A percentile compares a stretch with the other conserved stretches of the same genome.
Evolutionary conservation across 23 tunicate genomes (phyloP).

Genomic region (Aplidium turbinatum): DNA sequence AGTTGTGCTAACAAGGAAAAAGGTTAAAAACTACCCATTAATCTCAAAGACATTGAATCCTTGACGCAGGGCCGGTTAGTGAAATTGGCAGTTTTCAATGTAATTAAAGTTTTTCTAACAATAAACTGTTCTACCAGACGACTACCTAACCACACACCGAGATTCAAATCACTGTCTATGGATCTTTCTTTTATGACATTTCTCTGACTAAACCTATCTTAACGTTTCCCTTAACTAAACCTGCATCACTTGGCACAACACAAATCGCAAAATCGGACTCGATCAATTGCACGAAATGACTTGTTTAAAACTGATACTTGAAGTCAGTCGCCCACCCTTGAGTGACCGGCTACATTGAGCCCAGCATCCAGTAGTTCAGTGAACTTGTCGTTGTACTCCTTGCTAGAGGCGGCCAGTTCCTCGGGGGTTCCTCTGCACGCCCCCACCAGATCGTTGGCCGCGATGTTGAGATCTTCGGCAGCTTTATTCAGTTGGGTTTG

Average conservation of each 20-base stretch:
- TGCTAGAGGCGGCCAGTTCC: conserved; percentile 84
- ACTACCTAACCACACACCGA: too few relatives aligned
- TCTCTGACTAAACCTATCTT: too few relatives aligned
- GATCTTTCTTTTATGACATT: too few relatives aligned
- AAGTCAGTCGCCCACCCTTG: conserved; percentile 47
- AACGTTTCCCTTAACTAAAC: too few relatives aligned
- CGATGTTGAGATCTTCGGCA: conserved; percentile 93
- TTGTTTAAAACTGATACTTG: neutral
- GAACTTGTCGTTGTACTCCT: conserved; percentile 74
- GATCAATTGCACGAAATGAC: neutral
- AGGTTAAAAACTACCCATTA: too few relatives aligned
- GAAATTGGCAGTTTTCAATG: too few relatives aligned
- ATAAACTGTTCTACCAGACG: too few relatives aligned
- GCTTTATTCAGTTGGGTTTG: conserved; percentile 82
- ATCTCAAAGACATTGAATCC: too few relatives aligned
- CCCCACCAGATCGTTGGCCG: conserved; percentile 94
- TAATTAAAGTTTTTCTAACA: too few relatives aligned
- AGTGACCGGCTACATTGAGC: conserved; percentile 86
- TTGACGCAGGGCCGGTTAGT: too few relatives aligned
- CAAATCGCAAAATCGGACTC: neutral
- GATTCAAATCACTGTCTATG: too few relatives aligned
- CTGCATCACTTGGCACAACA: neutral
- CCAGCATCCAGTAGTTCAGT: conserved; percentile 79
- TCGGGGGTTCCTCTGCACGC: conserved; percentile 87
- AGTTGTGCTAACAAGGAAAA: too few relatives aligned